A percentile compares a stretch with the other conserved stretches of the same genome.
These are phyloP conservation scores for Pterobdella sp. DNA, from an alignment of 2,888 invertebrate genomes.

Conservation along the genomic window DNA sequence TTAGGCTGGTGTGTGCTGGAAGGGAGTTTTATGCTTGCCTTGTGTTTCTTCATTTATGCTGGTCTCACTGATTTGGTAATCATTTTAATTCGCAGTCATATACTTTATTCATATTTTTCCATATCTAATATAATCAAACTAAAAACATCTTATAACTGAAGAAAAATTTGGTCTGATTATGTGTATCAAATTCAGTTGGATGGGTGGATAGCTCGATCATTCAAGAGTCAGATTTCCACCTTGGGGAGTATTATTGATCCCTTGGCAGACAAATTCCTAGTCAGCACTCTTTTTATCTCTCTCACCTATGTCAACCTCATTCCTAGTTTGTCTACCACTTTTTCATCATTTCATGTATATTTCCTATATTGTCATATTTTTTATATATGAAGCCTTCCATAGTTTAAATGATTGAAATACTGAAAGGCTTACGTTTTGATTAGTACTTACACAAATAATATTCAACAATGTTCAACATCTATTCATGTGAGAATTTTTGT, in stretches of 20 bases:
- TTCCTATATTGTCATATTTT: too few relatives aligned
- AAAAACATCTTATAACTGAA: background rate
- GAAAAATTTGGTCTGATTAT: background rate
- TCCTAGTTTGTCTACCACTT: slow-evolving; percentile 60
- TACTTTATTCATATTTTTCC: background rate
- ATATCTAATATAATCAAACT: background rate
- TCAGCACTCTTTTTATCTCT: slow-evolving; percentile 77
- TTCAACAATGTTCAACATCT: too few relatives aligned
- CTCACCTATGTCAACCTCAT: slow-evolving; percentile 77
- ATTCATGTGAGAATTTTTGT: too few relatives aligned
- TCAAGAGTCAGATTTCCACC: slow-evolving; percentile 80
- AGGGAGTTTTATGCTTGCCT: slow-evolving; percentile 68
- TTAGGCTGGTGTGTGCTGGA: slow-evolving; percentile 79
- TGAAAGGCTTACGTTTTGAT: too few relatives aligned
- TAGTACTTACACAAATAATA: too few relatives aligned
- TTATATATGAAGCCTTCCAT: background rate
- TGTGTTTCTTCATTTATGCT: slow-evolving; percentile 73
- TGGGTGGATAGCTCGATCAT: slow-evolving; percentile 89
- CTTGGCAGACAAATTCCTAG: slow-evolving; percentile 87
- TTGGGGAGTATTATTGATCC: slow-evolving; percentile 92
- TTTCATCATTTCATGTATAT: too few relatives aligned
- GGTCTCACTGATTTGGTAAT: slow-evolving; percentile 86
- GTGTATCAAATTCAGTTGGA: slow-evolving; percentile 61
- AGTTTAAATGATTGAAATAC: background rate
- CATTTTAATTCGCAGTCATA: too few relatives aligned